phyloP scores from a whole-genome alignment of 2,888 invertebrate genomes.

The Mycogona germanica region DNA sequence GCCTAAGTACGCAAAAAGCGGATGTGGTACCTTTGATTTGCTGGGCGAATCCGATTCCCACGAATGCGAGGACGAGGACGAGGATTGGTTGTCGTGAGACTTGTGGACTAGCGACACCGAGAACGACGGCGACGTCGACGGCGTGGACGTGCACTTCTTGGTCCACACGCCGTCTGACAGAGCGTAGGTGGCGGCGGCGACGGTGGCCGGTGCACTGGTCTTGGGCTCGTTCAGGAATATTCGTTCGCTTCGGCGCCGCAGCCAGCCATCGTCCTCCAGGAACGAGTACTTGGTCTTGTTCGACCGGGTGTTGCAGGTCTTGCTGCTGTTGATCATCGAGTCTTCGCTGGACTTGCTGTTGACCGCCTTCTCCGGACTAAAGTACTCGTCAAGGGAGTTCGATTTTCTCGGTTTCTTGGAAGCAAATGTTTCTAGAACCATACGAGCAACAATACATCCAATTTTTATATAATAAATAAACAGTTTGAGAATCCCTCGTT shows the following conservation, averaged over 20 bases:
- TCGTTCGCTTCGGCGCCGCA: conserved; percentile 34
- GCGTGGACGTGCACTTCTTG: too few species aligned
- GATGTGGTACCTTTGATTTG: too few species aligned
- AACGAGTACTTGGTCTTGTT: conserved; percentile 16
- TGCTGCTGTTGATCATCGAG: background rate
- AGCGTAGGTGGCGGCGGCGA: background rate
- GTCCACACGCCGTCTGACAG: too few species aligned
- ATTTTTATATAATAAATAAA: background rate
- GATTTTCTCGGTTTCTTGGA: conserved; percentile 53
- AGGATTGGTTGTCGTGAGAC: too few species aligned
- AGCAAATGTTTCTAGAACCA: conserved; percentile 65
- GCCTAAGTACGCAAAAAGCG: too few species aligned
- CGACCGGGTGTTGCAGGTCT: background rate
- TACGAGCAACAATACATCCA: background rate
- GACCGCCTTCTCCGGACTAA: background rate
- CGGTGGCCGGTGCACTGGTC: background rate
- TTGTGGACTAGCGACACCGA: too few species aligned
- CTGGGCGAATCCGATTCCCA: too few species aligned
- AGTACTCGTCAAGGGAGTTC: conserved; percentile 4
- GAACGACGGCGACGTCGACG: too few species aligned
- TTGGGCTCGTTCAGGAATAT: conserved; percentile 34
- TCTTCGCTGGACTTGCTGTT: background rate
- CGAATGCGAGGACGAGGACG: too few species aligned
- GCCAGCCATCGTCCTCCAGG: conserved; percentile 32
- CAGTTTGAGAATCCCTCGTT: background rate